Evolutionary conservation across 2,888 invertebrate species (phyloP).

Genomic region (Apantesis nais): DNA sequence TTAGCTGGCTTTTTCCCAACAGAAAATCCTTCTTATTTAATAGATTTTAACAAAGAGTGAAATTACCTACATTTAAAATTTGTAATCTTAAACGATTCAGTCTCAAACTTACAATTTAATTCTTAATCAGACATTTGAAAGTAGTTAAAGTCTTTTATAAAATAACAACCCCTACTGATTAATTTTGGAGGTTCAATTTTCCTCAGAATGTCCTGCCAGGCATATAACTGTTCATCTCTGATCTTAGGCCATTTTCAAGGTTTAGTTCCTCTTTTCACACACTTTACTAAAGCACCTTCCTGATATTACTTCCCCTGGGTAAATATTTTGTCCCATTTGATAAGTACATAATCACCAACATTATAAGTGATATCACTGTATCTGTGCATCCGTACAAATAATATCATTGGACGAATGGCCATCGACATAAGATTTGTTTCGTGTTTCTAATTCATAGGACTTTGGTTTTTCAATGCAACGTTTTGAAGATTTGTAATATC

Average conservation of each 20-base stretch:
- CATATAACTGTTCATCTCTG: neutral
- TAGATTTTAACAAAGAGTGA: too few relatives aligned
- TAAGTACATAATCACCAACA: neutral
- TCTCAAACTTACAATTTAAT: neutral
- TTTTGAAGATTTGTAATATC: neutral
- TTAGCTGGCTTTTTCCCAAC: too few relatives aligned
- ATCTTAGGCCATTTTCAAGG: neutral
- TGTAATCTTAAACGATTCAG: neutral
- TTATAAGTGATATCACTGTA: neutral
- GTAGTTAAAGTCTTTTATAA: neutral
- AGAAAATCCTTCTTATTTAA: too few relatives aligned
- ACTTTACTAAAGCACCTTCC: too few relatives aligned
- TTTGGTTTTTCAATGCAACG: neutral
- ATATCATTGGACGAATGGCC: neutral
- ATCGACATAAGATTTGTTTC: neutral
- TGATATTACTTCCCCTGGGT: neutral
- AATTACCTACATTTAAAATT: too few relatives aligned
- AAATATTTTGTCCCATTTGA: neutral
- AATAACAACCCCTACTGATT: neutral
- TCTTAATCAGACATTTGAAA: neutral
- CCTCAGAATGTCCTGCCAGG: neutral
- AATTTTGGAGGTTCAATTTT: neutral
- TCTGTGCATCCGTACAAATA: neutral
- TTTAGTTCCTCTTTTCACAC: neutral
- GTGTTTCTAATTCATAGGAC: neutral